phyloP scores from a whole-genome alignment of 2,113 vertebrate species.

The Pampusana beccarii region DNA sequence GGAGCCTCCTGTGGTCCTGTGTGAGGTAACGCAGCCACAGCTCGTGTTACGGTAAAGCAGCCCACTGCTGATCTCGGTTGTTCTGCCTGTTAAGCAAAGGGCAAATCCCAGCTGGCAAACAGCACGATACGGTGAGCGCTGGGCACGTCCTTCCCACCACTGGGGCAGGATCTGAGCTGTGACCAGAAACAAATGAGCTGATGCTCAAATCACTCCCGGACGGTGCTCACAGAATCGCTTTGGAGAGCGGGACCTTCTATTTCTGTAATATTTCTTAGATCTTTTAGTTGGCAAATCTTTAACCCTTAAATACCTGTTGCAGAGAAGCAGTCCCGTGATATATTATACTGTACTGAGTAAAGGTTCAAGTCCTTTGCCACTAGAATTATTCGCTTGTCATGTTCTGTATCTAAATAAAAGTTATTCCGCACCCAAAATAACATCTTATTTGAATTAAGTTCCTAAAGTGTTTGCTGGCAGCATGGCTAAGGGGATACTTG shows the following conservation, averaged over 20 bases:
- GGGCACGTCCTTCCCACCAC: accelerated
- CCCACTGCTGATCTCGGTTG: not conserved
- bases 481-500: not conserved
- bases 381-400: not conserved
- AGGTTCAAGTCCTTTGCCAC: not conserved
- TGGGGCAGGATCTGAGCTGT: not conserved
- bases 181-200: not conserved
- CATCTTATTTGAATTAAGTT: not conserved
- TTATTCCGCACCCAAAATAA: not conserved
- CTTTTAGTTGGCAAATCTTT: not conserved
- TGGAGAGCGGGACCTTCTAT: not conserved
- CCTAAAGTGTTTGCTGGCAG: slow-evolving; percentile 17
- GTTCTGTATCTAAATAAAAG: not conserved
- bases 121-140: accelerated
- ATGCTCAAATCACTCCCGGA: not conserved
- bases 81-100: not conserved
- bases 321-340: not conserved
- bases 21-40: not conserved
- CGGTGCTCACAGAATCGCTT: not conserved
- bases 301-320: not conserved
- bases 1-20: not conserved
- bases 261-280: not conserved
- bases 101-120: not conserved
- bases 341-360: not conserved
- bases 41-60: not conserved